A percentile compares a stretch with the other conserved stretches of the same genome.
Conservation (phyloP, 1,140 invertebrate genomes). For the Eumeta japonica region DNA sequence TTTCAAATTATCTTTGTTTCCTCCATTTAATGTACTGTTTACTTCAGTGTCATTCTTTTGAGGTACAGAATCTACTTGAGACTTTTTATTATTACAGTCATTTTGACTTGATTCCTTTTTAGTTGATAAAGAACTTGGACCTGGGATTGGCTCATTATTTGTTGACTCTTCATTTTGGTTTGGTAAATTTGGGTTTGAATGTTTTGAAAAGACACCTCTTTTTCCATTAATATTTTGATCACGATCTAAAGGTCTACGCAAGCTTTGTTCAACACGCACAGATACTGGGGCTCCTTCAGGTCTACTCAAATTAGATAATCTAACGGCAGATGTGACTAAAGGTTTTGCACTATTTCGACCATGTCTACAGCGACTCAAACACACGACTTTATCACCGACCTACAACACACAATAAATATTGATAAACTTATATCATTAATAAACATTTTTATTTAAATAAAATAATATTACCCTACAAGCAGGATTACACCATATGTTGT, state of each 20-base stretch:
- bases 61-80: no score
- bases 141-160: conserved; percentile 33
- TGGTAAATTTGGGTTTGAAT: no score
- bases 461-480: conserved; percentile 64
- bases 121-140: no score
- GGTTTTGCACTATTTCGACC: conserved; percentile 50
- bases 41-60: no score
- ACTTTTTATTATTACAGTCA: no score
- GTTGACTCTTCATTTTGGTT: conserved; percentile 15
- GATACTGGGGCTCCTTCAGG: conserved; percentile 37
- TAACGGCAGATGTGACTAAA: conserved; percentile 44
- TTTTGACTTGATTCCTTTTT: no score
- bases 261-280: conserved; percentile 44
- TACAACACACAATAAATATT: conserved; percentile 27
- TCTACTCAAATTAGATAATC: conserved; percentile 40
- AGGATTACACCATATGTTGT: conserved; percentile 90
- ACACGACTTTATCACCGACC: conserved; percentile 66
- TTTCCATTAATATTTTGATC: conserved; percentile 75
- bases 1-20: no score
- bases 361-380: conserved; percentile 61
- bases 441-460: not conserved
- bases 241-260: conserved; percentile 57
- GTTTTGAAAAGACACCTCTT: conserved; percentile 60
- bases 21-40: no score
- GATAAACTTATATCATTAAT: no score